phyloP scores from a whole-genome alignment of 1,140 invertebrate species.

The Araneus ventricosus region DNA sequence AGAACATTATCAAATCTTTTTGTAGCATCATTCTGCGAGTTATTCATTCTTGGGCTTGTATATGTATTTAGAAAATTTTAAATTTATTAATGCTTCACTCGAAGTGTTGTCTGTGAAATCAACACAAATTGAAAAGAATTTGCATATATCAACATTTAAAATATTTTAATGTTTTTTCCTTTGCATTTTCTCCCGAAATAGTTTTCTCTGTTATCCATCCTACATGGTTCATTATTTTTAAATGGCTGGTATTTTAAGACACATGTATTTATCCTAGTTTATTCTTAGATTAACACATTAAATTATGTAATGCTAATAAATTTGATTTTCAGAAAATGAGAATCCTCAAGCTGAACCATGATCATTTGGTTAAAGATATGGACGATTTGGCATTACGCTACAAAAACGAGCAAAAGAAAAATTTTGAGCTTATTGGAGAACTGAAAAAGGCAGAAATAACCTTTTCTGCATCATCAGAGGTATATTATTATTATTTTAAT shows the following conservation, averaged over 20 bases:
- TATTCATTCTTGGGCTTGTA: no score
- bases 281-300: no score
- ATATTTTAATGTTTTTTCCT: no score
- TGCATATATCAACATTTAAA: no score
- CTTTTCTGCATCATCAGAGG: constrained; percentile 75
- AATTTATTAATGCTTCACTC: no score
- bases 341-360: constrained; percentile 80
- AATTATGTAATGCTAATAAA: neutral
- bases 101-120: no score
- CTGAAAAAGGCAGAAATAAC: constrained; percentile 78
- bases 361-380: constrained; percentile 80
- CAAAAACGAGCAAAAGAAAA: constrained; percentile 80
- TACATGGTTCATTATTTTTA: neutral
- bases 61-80: no score
- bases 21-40: no score
- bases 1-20: no score
- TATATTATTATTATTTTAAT: neutral
- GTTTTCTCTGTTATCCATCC: neutral
- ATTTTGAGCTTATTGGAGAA: constrained; percentile 79
- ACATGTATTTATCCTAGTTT: no score
- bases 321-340: constrained; percentile 79
- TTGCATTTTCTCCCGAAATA: no score
- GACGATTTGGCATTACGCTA: constrained; percentile 79
- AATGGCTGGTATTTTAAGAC: neutral
- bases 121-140: no score